phyloP scores from a whole-genome alignment of 2,888 invertebrate species.

The Mimachlamys varia region DNA sequence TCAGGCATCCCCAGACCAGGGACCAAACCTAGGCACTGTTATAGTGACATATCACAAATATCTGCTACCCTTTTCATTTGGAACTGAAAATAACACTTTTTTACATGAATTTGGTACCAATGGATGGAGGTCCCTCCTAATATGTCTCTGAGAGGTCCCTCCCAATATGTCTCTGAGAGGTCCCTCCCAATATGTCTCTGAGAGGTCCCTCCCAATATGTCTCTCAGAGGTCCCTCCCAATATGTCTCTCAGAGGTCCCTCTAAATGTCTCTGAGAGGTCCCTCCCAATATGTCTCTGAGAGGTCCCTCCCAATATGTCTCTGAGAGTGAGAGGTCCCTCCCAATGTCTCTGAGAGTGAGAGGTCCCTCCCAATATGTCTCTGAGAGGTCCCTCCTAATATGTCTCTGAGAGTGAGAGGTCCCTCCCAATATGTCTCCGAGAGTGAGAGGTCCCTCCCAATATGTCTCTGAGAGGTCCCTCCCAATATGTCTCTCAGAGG shows the following conservation, averaged over 20 bases:
- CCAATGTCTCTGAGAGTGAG: too few species aligned
- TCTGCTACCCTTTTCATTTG: too few species aligned
- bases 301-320: background rate
- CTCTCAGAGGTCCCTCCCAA: background rate
- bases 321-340: background rate
- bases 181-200: background rate
- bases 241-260: background rate
- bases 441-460: background rate
- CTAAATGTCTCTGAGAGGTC: background rate
- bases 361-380: too few species aligned
- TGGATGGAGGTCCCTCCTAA: background rate
- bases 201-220: background rate
- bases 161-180: too few species aligned
- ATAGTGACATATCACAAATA: too few species aligned
- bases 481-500: background rate
- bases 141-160: background rate
- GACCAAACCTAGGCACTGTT: too few species aligned
- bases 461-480: background rate
- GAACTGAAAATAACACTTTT: too few species aligned
- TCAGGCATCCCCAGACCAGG: too few species aligned
- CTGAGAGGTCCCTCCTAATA: background rate
- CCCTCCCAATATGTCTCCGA: too few species aligned
- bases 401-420: background rate
- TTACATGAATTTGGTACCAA: too few species aligned
- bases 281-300: background rate